Conservation (phyloP, 2,888 invertebrate genomes). For the Drosophila nr. perissopoda region DNA sequence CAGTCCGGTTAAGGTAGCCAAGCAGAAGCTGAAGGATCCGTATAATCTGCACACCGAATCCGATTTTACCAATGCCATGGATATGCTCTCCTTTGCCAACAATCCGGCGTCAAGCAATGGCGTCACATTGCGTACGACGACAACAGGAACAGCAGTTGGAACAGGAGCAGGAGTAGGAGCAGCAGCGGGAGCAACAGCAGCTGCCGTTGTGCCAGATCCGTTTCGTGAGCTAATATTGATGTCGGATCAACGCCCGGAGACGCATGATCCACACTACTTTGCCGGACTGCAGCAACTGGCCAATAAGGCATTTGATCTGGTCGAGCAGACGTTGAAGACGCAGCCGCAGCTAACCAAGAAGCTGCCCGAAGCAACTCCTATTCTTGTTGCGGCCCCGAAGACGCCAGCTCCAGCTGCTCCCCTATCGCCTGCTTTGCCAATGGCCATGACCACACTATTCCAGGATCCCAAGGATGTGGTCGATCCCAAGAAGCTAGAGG, state of each 20-base stretch:
- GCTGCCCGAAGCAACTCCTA: neutral
- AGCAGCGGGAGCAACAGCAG: neutral
- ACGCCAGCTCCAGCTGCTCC: conserved; percentile 8
- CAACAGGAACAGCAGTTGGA: conserved; percentile 14
- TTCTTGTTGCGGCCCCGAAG: neutral
- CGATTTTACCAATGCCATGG: conserved; percentile 90
- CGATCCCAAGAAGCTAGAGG: conserved; percentile 84
- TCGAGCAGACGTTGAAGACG: conserved; percentile 84
- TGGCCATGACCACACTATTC: conserved; percentile 78
- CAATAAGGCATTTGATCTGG: conserved; percentile 87
- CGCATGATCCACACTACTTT: conserved; percentile 80
- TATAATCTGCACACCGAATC: conserved; percentile 81
- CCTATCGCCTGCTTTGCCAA: conserved; percentile 17
- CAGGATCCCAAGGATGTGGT: conserved; percentile 84
- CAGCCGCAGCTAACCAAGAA: conserved; percentile 49
- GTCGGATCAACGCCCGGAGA: conserved; percentile 85
- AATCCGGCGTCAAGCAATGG: conserved; percentile 85
- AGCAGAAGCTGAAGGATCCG: conserved; percentile 86
- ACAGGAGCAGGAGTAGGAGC: neutral
- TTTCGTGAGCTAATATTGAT: conserved; percentile 88
- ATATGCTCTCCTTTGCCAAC: conserved; percentile 93
- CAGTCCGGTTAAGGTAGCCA: conserved; percentile 91
- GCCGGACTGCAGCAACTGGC: conserved; percentile 87
- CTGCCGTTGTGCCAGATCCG: conserved; percentile 85
- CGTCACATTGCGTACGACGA: conserved; percentile 37